Percentiles rank a stretch among this genome's conserved stretches.
These are phyloP conservation scores for Pelusios castaneus DNA, from an alignment of 2,113 vertebrate genomes.

Conservation along the genomic window DNA sequence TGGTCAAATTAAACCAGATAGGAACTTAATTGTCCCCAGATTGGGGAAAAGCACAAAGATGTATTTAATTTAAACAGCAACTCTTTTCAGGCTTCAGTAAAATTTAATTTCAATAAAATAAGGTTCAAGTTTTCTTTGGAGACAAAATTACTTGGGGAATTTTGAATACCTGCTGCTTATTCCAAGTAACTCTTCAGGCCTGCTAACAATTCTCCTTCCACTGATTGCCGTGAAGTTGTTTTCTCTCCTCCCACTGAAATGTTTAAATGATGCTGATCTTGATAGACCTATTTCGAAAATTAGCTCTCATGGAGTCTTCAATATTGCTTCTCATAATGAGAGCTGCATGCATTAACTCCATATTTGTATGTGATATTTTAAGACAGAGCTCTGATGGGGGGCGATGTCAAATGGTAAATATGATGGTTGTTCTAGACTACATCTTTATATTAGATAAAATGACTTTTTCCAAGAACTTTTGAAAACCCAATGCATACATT, in stretches of 20 bases:
- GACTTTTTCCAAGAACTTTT: neutral
- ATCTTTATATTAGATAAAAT: neutral
- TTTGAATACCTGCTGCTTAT: neutral
- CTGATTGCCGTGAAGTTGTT: fast-evolving
- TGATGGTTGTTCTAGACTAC: neutral
- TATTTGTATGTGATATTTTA: neutral
- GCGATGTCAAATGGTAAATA: neutral
- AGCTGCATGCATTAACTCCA: neutral
- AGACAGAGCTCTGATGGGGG: neutral
- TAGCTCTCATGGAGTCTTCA: fast-evolving
- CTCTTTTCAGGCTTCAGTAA: neutral
- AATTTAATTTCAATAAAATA: neutral
- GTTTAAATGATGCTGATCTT: neutral
- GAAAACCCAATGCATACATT: neutral
- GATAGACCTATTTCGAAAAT: neutral
- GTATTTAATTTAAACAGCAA: neutral
- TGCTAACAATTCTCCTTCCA: neutral
- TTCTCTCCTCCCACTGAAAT: fast-evolving
- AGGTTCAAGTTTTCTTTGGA: neutral
- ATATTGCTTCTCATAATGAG: neutral
- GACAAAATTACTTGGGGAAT: neutral
- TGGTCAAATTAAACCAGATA: neutral
- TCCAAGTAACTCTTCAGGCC: neutral
- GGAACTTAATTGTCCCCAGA: neutral
- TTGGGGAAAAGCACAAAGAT: neutral